A percentile compares a stretch with the other conserved stretches of the same genome.
Conservation (phyloP, 2,888 invertebrate genomes). For the Hypomecis atomaria region DNA sequence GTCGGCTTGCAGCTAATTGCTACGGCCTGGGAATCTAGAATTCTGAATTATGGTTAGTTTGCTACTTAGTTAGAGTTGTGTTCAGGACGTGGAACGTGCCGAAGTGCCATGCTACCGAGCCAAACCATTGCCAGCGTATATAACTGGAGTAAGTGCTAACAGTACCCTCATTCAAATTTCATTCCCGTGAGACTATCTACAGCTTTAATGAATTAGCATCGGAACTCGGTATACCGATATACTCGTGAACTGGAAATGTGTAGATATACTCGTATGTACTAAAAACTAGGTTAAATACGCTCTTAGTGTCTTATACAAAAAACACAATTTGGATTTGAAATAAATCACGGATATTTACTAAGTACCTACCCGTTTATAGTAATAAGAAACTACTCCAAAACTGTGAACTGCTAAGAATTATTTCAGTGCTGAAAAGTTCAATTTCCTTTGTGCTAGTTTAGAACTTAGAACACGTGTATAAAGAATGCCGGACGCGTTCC, state of each 20-base stretch:
- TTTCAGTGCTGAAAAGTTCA: too few relatives aligned
- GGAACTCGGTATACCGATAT: not conserved
- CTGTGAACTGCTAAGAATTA: too few relatives aligned
- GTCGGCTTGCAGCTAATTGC: not conserved
- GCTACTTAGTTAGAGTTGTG: not conserved
- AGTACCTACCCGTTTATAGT: too few relatives aligned
- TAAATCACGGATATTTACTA: too few relatives aligned
- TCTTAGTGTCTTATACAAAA: too few relatives aligned
- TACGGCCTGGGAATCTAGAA: not conserved
- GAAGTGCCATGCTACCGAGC: too few relatives aligned
- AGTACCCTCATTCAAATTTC: constrained; percentile 40
- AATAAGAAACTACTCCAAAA: too few relatives aligned
- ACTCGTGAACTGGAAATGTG: too few relatives aligned
- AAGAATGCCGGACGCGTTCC: constrained; percentile 38
- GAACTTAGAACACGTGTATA: constrained; percentile 15
- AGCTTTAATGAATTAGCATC: constrained; percentile 45
- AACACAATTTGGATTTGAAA: too few relatives aligned
- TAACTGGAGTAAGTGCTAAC: not conserved
- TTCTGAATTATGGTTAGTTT: not conserved
- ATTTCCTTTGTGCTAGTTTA: not conserved
- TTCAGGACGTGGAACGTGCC: not conserved
- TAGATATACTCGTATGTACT: too few relatives aligned
- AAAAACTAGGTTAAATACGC: too few relatives aligned
- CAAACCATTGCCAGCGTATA: not conserved
- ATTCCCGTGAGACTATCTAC: constrained; percentile 43